Conservation (phyloP, 2,797 vertebrate species). For the Clarias laeviceps region DNA sequence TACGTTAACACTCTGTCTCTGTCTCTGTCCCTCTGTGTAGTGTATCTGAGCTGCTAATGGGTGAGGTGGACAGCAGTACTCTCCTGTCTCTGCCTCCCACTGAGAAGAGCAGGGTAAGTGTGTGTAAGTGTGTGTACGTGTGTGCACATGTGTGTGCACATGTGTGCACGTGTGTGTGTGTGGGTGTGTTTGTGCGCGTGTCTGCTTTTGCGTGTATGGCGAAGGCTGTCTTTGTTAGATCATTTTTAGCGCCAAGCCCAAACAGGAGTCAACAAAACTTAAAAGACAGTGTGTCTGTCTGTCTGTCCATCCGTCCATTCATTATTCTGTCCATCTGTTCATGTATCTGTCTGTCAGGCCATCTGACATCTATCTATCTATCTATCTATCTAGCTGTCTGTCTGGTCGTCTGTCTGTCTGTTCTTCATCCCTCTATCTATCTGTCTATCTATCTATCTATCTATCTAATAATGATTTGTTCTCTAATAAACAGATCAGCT, state of each 20-base stretch:
- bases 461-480: not conserved
- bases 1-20: not conserved
- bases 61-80: constrained; percentile 94
- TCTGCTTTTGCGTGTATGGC: too few relatives aligned
- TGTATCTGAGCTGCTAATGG: constrained; percentile 95
- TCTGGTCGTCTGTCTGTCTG: not conserved
- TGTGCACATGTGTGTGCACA: constrained; percentile 17
- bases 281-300: not conserved
- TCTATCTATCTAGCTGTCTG: not conserved
- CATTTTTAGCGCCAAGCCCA: not conserved
- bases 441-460: not conserved
- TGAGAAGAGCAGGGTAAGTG: constrained; percentile 89
- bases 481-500: not conserved
- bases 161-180: constrained; percentile 4
- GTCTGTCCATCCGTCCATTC: not conserved
- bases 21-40: constrained; percentile 63
- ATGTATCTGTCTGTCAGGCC: not conserved
- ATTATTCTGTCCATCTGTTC: not conserved
- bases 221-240: not conserved
- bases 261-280: not conserved
- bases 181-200: constrained; percentile 9
- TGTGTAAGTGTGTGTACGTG: not conserved
- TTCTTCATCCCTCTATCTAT: not conserved
- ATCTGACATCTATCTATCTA: not conserved
- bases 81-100: constrained; percentile 88